Base-by-base conservation (phyloP, 2,888 invertebrate species). In the Julus scanicus region DNA sequence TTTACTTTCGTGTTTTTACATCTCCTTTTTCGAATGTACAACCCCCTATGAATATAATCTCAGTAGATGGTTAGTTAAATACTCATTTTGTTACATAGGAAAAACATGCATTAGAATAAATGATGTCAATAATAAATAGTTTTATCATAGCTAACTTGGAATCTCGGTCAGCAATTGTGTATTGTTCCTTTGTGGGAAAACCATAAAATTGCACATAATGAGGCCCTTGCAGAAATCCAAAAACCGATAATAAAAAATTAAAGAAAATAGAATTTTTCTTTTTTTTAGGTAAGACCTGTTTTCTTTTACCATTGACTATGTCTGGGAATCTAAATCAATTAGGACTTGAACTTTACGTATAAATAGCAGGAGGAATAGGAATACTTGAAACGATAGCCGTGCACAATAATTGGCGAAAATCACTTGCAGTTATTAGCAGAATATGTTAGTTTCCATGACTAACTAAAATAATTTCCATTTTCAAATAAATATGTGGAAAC, bases 161-260 rank as follows among this genome's bases (percentile, higher is more conserved):
- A 84, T 44, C 44, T 84, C 84, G 84, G 84, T 84, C 84, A 84
- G 84, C 84, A 84, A 84, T 84, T 84, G 84, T 84, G 84, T 84
- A 40, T 84, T 84, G 84, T 84, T 84, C 17, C 48, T 5, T 40
- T 84, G 40, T 48, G 40, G 84, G 84, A 48, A 84, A 84, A 48
- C 84, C 84, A 84, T 84, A 84, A 84, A 84, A 84, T 84, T 84
- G 48, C 48, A 84, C 84, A 84, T 84, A 84, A 84, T 40, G 71
- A 71, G 71, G 29, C 71, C 71, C 71, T 71, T 71, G 29, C 29
- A 71, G 71, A 71, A 71, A 63, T 20, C n/a, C 53, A 63, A 63
- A n/a, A 63, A 63, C 20, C 63, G 17, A 63, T 63, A 17, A 20
- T 63, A 15, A 63, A 63, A 63, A 71, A 71, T 63, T 20, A 29